A percentile compares a stretch with the other conserved stretches of the same genome.
Conservation (phyloP, 2,113 vertebrate genomes). For the Pterophyllum scalare region DNA sequence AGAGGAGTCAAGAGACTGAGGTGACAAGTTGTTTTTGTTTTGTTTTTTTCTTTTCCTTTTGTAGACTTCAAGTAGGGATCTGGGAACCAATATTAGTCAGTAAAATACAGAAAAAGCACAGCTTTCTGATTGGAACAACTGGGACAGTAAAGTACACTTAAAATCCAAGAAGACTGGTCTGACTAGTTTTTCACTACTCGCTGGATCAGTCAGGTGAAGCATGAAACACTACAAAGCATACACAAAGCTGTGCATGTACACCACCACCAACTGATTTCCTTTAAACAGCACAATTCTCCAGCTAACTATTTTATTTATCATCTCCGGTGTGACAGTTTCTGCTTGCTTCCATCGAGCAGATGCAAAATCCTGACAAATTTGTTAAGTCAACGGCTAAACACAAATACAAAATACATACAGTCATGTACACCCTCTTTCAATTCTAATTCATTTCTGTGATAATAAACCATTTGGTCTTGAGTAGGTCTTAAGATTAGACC, state of each 20-base stretch:
- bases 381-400: too few relatives aligned
- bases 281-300: not conserved
- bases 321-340: not conserved
- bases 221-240: not conserved
- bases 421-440: too few relatives aligned
- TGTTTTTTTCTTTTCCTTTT: not conserved
- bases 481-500: too few relatives aligned
- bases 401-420: too few relatives aligned
- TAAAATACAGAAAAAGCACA: not conserved
- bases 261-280: not conserved
- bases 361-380: not conserved
- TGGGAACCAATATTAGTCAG: not conserved
- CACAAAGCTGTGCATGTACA: not conserved
- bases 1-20: not conserved
- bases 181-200: too few relatives aligned
- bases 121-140: not conserved
- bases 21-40: not conserved
- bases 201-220: not conserved
- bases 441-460: too few relatives aligned
- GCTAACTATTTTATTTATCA: not conserved
- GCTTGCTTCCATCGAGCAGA: not conserved
- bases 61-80: not conserved
- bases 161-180: too few relatives aligned
- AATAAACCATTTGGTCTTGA: too few relatives aligned
- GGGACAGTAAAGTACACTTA: not conserved